phyloP scores from a whole-genome alignment of 2,888 invertebrate species.

The Erpobdella octoculata region DNA sequence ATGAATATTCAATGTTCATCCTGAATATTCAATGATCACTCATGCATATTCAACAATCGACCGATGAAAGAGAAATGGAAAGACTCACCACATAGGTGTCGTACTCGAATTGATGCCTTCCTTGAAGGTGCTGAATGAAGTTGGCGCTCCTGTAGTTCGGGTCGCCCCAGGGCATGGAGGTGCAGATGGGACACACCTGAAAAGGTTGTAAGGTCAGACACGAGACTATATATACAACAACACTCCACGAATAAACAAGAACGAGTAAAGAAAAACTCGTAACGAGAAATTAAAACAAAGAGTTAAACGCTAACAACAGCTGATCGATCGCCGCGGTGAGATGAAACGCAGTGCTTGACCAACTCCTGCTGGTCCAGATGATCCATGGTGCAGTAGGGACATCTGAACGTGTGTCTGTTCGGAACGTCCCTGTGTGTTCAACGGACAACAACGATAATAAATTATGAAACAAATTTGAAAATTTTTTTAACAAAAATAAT shows the following conservation, averaged over 20 bases:
- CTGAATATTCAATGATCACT: not conserved
- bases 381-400: constrained; percentile 44
- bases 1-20: no score
- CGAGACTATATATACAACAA: not conserved
- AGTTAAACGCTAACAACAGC: constrained; percentile 39
- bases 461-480: no score
- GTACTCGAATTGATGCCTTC: constrained; percentile 49
- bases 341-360: constrained; percentile 44
- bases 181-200: constrained; percentile 50
- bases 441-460: not conserved
- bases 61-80: not conserved
- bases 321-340: constrained; percentile 38
- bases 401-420: constrained; percentile 47
- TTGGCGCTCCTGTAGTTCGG: constrained; percentile 42
- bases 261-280: not conserved
- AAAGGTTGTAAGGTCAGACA: not conserved
- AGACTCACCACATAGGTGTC: constrained; percentile 48
- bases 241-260: not conserved
- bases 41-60: not conserved
- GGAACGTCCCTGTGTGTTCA: constrained; percentile 35
- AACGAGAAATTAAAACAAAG: not conserved
- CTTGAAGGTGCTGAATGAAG: constrained; percentile 46
- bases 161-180: constrained; percentile 51
- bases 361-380: constrained; percentile 43
- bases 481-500: no score